Evolutionary conservation across 2,797 vertebrate genomes (phyloP), one percentile per base, ranked within the genome.

Genomic region (Acipenser oxyrinchus): DNA sequence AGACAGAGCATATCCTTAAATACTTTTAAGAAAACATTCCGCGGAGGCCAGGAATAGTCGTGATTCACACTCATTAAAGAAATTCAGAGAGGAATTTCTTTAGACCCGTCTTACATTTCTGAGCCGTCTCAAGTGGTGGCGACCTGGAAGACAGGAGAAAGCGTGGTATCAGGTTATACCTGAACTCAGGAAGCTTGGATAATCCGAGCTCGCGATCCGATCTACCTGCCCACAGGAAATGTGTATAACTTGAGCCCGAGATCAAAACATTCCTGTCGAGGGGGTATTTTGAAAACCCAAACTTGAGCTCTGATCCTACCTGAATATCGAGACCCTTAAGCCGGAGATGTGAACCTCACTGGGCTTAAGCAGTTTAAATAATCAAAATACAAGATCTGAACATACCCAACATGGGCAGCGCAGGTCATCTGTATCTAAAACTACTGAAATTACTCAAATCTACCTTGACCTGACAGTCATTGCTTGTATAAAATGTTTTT

Each of bases 21-120:
- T 81, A 77, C 82, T 79, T 84, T 75, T 79, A 84, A 85, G 81
- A 84, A 89, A 84, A 83, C 69, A 74, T 84, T 83, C 81, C 71
- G 61, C 72, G 75, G 82, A 78, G 72, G 59, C 66, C 66, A 72
- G 80, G 81, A 86, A 79, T 85, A 84, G 79, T 79, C 77, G 68
- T 76, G 77, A 86, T 88, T 80, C 75, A 83, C 83, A 73, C 81
- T 76, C 71, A 68, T 76, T 72, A 79, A 79, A 79, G 73, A 77
- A 67, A 76, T 70, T 75, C 66, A 70, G 37, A 37, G 3, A 37
- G 37, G 37, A 37, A 37, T 37, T 37, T 37, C 37, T 37, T 37
- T 37, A 37, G 37, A 37, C 37, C 37, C 37, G 37, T 37, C 37
- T 37, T 37, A 37, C 37, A 37, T 37, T 37, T 37, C 37, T 37